phyloP scores from a whole-genome alignment of 2,113 vertebrate species.

The Athene noctua region DNA sequence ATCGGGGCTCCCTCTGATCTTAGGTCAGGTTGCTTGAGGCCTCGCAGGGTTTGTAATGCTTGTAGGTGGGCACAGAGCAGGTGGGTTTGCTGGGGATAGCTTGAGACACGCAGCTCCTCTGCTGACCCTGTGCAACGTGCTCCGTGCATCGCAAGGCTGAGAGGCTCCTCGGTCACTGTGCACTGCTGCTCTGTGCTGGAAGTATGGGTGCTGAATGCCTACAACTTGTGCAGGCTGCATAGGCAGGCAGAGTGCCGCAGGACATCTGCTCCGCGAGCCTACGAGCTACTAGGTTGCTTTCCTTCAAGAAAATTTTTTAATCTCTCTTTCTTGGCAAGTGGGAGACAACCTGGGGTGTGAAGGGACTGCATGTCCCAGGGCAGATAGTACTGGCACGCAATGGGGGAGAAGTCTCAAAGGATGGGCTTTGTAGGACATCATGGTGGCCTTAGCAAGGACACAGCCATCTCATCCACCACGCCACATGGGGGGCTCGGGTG shows the following conservation, averaged over 20 bases:
- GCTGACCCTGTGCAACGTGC: accelerated
- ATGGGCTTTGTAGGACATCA: background rate
- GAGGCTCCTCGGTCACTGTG: background rate
- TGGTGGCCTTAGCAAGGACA: background rate
- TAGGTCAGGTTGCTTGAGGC: background rate
- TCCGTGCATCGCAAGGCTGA: background rate
- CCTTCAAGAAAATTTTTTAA: background rate
- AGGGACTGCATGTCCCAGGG: background rate
- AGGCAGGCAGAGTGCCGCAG: accelerated
- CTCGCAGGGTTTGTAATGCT: background rate
- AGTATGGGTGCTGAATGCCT: background rate
- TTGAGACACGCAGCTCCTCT: background rate
- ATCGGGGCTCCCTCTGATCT: background rate
- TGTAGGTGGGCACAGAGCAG: background rate
- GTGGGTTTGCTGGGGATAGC: background rate
- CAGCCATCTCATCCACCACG: accelerated
- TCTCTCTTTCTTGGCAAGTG: background rate
- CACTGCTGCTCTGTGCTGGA: background rate
- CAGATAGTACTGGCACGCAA: background rate
- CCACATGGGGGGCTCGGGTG: background rate
- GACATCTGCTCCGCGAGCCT: background rate
- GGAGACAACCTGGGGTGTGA: background rate
- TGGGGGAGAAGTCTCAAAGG: background rate
- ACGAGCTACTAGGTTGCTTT: background rate
- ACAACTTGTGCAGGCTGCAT: background rate